A percentile compares a stretch with the other conserved stretches of the same genome.
Conservation (phyloP, 2,113 vertebrate species). For the Pygoscelis antarcticus region DNA sequence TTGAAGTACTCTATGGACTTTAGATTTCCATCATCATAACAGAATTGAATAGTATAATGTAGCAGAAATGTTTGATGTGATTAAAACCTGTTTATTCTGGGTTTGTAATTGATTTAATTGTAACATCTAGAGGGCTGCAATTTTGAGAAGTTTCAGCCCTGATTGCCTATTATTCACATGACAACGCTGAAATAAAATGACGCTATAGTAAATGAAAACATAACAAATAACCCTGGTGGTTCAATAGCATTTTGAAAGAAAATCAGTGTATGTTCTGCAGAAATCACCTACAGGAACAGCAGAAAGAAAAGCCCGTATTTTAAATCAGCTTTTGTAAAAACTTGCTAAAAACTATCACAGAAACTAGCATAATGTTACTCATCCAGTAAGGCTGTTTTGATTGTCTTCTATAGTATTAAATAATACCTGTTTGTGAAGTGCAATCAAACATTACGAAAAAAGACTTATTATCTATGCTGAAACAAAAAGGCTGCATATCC, state of each 20-base stretch:
- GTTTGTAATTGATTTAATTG: slow-evolving; percentile 79
- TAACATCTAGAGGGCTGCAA: slow-evolving; percentile 73
- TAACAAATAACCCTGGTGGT: slow-evolving; percentile 54
- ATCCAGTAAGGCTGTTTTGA: slow-evolving; percentile 3
- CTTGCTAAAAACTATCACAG: neutral
- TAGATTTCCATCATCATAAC: slow-evolving; percentile 75
- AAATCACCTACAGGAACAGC: slow-evolving; percentile 38
- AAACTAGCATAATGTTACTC: neutral
- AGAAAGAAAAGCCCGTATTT: slow-evolving; percentile 18
- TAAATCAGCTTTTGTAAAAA: slow-evolving; percentile 19
- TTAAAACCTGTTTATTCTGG: slow-evolving; percentile 75
- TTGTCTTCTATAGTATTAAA: slow-evolving; percentile 22
- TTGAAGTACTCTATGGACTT: slow-evolving; percentile 61
- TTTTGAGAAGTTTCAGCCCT: slow-evolving; percentile 75
- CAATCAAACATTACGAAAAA: slow-evolving; percentile 40
- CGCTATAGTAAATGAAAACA: slow-evolving; percentile 61
- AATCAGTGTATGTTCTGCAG: slow-evolving; percentile 53
- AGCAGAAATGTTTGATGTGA: slow-evolving; percentile 73
- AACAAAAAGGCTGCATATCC: neutral
- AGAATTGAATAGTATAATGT: slow-evolving; percentile 65
- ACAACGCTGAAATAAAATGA: slow-evolving; percentile 71
- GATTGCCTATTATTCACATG: slow-evolving; percentile 78
- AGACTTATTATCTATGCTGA: neutral
- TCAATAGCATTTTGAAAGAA: slow-evolving; percentile 68
- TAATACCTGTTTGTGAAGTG: slow-evolving; percentile 8